A percentile compares a stretch with the other conserved stretches of the same genome.
Conservation (phyloP, 1,140 invertebrate species). For the Nymphalis io region DNA sequence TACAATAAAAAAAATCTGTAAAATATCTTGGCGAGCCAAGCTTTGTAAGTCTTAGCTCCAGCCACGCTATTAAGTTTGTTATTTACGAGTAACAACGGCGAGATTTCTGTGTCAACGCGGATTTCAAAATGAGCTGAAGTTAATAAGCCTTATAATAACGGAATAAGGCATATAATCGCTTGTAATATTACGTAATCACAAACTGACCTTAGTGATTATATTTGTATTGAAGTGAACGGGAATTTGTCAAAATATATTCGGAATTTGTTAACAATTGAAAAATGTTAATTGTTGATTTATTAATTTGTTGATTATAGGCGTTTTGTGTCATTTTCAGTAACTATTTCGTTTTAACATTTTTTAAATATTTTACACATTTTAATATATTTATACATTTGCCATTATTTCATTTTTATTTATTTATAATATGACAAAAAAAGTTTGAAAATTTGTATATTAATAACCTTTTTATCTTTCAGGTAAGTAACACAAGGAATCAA, state of each 20-base stretch:
- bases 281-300: slow-evolving; percentile 22
- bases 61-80: slow-evolving; percentile 8
- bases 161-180: slow-evolving; percentile 15
- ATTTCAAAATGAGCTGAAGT: neutral
- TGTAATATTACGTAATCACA: slow-evolving; percentile 3
- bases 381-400: too few species aligned
- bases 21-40: neutral
- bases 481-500: slow-evolving; percentile 10
- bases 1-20: neutral
- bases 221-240: slow-evolving; percentile 23
- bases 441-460: neutral
- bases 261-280: slow-evolving; percentile 23
- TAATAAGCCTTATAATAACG: slow-evolving; percentile 6
- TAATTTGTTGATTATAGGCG: neutral
- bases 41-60: slow-evolving; percentile 19
- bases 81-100: slow-evolving; percentile 5
- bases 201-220: slow-evolving; percentile 21
- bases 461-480: slow-evolving; percentile 23
- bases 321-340: neutral
- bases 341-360: too few species aligned
- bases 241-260: slow-evolving; percentile 28
- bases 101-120: slow-evolving; percentile 4
- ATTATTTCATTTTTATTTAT: neutral
- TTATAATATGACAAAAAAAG: too few species aligned
- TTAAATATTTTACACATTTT: too few species aligned